Evolutionary conservation across 2,113 vertebrate species (phyloP), one percentile per base, ranked within the genome.

Genomic region (Prunella fulvescens): DNA sequence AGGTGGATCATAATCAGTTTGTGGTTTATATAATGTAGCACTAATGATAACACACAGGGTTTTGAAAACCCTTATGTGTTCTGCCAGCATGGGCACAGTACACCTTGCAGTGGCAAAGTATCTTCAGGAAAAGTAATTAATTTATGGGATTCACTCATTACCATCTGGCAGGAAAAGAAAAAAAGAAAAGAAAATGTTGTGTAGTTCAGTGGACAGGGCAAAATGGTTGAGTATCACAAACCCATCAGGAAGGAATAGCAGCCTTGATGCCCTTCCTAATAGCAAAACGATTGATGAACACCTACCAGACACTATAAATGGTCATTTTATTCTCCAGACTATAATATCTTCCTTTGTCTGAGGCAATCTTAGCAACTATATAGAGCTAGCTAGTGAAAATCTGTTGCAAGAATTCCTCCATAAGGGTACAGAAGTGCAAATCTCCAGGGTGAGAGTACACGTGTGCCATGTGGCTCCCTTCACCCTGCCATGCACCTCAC

Each of bases 1-100:
- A 57, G n/a, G 44, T 89, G 60, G 20, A 74, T 56, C 26, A 5
- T 48, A 53, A 70, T 33, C 62, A 83, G 28, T 58, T 31, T 50
- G 29, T 53, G n/a, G 18, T 60, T 92, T 80, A 29, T 3, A 0
- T 60, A 26, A 44, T 0, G 0, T 19, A 72, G n/a, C 0, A 7
- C 14, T n/a, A 56, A 47, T 8, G 45, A 6, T n/a, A 80, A 60
- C n/a, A 37, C 2, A 0, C 9, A 3, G 3, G 13, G 18, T 62
- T 91, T 93, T 1, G 3, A 67, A 84, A 94, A 53, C 16, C 45
- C 33, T 19, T 57, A 9, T 1, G 18, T 50, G 14, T 79, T 89
- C 18, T 54, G 15, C 73, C 48, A 53, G 4, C 35, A 8, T 3
- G 19, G 61, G 26, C 25, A 18, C 29, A 57, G 29, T 28, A 79